Conservation (phyloP, 2,797 vertebrate genomes). For the Sarcophilus harrisii region DNA sequence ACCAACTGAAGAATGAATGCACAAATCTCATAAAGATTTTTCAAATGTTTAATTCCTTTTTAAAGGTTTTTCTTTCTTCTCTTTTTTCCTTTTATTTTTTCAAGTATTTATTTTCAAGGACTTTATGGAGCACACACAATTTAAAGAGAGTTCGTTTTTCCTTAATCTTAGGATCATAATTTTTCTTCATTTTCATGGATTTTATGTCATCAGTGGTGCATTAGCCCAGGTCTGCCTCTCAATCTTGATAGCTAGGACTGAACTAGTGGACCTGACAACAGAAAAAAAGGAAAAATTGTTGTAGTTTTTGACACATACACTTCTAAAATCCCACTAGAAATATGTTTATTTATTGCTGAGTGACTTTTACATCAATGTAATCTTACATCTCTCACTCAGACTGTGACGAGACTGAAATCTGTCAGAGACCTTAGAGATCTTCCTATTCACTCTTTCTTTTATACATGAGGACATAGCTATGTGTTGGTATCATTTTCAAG, state of each 20-base stretch:
- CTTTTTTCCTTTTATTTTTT: too few relatives aligned
- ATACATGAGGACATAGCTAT: not conserved
- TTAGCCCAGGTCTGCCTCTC: not conserved
- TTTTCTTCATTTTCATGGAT: not conserved
- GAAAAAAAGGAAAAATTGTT: not conserved
- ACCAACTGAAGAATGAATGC: not conserved
- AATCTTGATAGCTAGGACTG: not conserved
- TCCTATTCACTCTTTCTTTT: not conserved
- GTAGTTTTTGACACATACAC: not conserved
- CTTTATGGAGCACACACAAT: not conserved
- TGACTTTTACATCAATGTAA: not conserved
- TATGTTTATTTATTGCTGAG: not conserved
- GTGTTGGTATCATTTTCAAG: not conserved
- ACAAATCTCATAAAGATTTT: not conserved
- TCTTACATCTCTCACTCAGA: not conserved
- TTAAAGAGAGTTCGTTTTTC: not conserved
- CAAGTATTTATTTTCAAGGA: not conserved
- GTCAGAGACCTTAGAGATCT: not conserved
- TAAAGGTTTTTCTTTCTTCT: too few relatives aligned
- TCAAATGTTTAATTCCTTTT: not conserved
- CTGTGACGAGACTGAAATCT: not conserved
- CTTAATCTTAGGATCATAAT: not conserved
- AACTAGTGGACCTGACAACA: not conserved
- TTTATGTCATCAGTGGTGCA: not conserved
- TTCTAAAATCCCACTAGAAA: not conserved